Evolutionary conservation across 1,140 invertebrate genomes (phyloP), one percentile per base, ranked within the genome.

Genomic region (Trichonephila clavipes): DNA sequence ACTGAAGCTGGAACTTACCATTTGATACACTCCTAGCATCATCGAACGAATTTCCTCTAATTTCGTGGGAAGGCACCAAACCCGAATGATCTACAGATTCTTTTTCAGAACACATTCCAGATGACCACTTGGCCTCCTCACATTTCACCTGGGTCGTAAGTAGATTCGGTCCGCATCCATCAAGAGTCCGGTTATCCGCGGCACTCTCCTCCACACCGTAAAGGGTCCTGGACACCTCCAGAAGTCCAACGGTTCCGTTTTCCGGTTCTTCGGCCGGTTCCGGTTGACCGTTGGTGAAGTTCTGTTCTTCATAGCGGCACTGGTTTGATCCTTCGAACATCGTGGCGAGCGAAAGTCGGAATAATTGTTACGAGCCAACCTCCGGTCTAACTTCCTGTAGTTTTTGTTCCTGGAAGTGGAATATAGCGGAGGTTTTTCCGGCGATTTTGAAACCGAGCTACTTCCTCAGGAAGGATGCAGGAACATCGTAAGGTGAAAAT

Each of bases 341-440:
- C 51, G 81, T 77, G 16, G 28, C 72, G 62, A 61, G n/a, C n/a
- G 44, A 82, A 90, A 92, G 72, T 61, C 40, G 90, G 28, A 91
- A 64, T 85, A 91, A 91, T 91, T 91, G 90, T 85, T 61, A 51
- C 77, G 90, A 83, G 58, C 44, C 14, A 40, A 91, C 90, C 90
- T 91, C 90, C 91, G 83, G 91, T 59, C 61, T 85, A 61, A 72
- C 81, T 92, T 92, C 91, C 91, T 62, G 62, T 77, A 83, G 82
- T 69, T 77, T 77, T 82, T 28, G 58, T 91, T 92, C 91, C 82
- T 92, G 91, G 91, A 92, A 92, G 83, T 62, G 18, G 81, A 91
- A 85, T 85, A 91, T 90, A 90, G 69, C 59, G 72, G 90, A 83
- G 72, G 90, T 91, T 91, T 90, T 91, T 91, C 91, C 91, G 91